Percentiles rank a stretch among this genome's conserved stretches.
These are phyloP conservation scores for Eilema sororculum DNA, from an alignment of 2,888 invertebrate genomes.

Conservation along the genomic window DNA sequence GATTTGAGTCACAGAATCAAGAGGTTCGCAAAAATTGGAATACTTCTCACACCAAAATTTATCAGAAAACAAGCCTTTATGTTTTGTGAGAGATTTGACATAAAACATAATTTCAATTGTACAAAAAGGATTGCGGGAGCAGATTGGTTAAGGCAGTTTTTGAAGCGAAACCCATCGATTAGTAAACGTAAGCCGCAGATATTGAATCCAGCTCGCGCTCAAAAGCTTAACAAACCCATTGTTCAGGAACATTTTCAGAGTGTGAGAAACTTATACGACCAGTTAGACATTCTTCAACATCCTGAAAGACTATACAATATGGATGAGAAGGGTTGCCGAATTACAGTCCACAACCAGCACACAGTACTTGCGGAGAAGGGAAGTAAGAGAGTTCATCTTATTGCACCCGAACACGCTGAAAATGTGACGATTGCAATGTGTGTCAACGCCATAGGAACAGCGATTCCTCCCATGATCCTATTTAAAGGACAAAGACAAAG, in stretches of 20 bases:
- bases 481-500: too few species aligned
- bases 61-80: slow-evolving; percentile 20
- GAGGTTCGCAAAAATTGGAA: too few species aligned
- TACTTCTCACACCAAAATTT: too few species aligned
- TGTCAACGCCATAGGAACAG: slow-evolving; percentile 24
- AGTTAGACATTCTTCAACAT: slow-evolving; percentile 31
- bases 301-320: slow-evolving; percentile 43
- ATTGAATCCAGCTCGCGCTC: slow-evolving; percentile 38
- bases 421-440: slow-evolving; percentile 46
- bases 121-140: slow-evolving; percentile 26
- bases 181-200: slow-evolving; percentile 29
- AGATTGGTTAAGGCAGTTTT: slow-evolving; percentile 32
- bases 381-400: slow-evolving; percentile 38
- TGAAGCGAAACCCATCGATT: slow-evolving; percentile 26
- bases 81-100: slow-evolving; percentile 13
- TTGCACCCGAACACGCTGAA: slow-evolving; percentile 43
- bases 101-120: slow-evolving; percentile 25
- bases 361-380: slow-evolving; percentile 40
- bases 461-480: slow-evolving; percentile 45
- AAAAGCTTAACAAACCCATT: slow-evolving; percentile 24
- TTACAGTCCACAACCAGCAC: slow-evolving; percentile 29
- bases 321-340: slow-evolving; percentile 38
- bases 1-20: slow-evolving; percentile 25
- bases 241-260: slow-evolving; percentile 26
- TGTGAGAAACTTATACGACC: slow-evolving; percentile 21